A percentile compares a stretch with the other conserved stretches of the same genome.
phyloP scores from a whole-genome alignment of 2,888 invertebrate species.

The Calliphora vomitoria region DNA sequence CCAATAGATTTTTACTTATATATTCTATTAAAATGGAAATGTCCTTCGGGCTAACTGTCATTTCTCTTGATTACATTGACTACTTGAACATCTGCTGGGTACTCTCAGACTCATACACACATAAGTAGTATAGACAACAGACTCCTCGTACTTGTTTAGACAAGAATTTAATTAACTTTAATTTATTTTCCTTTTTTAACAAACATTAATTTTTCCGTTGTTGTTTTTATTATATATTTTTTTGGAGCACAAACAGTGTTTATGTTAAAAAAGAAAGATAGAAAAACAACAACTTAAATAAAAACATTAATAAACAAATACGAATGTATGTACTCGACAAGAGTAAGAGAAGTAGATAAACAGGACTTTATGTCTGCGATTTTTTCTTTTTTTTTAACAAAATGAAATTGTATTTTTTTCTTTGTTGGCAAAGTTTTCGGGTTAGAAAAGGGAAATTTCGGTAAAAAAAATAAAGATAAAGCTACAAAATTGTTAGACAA shows the following conservation, averaged over 20 bases:
- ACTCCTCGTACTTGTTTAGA: slow-evolving; percentile 37
- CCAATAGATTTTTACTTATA: too few species aligned
- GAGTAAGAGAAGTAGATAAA: slow-evolving; percentile 18
- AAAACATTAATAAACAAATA: slow-evolving; percentile 44
- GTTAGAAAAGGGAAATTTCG: slow-evolving; percentile 18
- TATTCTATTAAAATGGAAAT: too few species aligned
- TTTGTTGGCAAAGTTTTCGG: slow-evolving; percentile 55
- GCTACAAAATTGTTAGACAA: slow-evolving; percentile 38
- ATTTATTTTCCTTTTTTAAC: slow-evolving; percentile 67
- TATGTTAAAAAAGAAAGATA: slow-evolving; percentile 53
- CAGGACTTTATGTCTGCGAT: slow-evolving; percentile 62
- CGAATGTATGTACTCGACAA: not conserved
- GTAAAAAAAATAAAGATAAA: not conserved
- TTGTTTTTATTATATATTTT: slow-evolving; percentile 35
- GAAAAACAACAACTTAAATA: slow-evolving; percentile 27
- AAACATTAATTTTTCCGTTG: slow-evolving; percentile 59
- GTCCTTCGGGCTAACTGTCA: too few species aligned
- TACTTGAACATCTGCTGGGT: too few species aligned
- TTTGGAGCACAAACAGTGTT: slow-evolving; percentile 60
- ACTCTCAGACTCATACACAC: too few species aligned
- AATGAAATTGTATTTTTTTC: slow-evolving; percentile 35
- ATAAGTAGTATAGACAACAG: slow-evolving; percentile 25
- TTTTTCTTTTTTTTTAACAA: not conserved
- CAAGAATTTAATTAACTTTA: slow-evolving; percentile 74
- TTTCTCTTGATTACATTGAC: too few species aligned